Percentiles rank a stretch among this genome's conserved stretches.
phyloP scores from a whole-genome alignment of 2,113 vertebrate genomes.

The Caranx melampygus region DNA sequence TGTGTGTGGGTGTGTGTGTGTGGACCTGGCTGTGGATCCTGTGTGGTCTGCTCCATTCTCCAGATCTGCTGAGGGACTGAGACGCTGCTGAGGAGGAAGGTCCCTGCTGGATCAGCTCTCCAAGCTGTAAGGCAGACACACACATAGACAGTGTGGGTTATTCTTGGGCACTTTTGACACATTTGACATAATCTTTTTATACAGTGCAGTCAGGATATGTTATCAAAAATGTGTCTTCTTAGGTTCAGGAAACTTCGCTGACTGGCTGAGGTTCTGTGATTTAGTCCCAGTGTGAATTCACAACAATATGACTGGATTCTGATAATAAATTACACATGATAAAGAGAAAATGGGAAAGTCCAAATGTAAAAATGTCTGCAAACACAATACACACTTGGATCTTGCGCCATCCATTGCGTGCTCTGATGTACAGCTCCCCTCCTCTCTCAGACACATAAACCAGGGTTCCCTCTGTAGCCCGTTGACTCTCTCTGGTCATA shows the following conservation, averaged over 20 bases:
- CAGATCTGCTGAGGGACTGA: conserved; percentile 69
- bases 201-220: no score
- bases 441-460: conserved; percentile 88
- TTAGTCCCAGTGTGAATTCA: no score
- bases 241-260: no score
- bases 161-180: no score
- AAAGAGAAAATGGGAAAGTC: no score
- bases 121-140: conserved; percentile 84
- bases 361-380: no score
- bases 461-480: conserved; percentile 87
- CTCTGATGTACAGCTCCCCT: conserved; percentile 90
- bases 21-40: conserved; percentile 76
- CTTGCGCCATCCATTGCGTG: conserved; percentile 90
- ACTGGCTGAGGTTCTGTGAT: no score
- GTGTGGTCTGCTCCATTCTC: conserved; percentile 57
- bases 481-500: conserved; percentile 85
- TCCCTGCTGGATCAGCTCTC: conserved; percentile 88
- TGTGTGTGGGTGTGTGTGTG: background rate
- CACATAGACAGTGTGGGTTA: background rate
- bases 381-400: conserved; percentile 83
- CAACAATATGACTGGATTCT: background rate
- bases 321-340: background rate
- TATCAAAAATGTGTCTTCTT: no score
- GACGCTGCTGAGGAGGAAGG: conserved; percentile 73
- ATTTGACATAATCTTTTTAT: background rate